Evolutionary conservation across 1,140 invertebrate species (phyloP), one percentile per base, ranked within the genome.

Genomic region (Drosophila nannoptera): DNA sequence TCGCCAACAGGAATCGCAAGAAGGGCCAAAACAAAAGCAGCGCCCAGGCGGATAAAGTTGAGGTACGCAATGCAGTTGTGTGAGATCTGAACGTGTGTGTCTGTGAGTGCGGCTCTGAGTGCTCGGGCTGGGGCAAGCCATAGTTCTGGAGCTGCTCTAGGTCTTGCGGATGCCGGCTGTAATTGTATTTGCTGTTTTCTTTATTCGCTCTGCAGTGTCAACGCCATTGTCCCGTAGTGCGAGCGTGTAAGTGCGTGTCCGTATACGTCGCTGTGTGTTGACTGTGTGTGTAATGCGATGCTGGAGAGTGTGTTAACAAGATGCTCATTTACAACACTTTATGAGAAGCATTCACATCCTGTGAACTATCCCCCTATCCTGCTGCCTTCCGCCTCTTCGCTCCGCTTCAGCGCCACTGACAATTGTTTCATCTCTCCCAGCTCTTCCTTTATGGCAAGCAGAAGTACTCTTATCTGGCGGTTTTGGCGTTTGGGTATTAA

Each of bases 321-420:
- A 76, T 48, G 78, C 68, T 78, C 72, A 83, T 84, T 83, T 75
- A 73, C 80, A 22, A 83, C 80, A 84, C 75, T 83, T 83, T 76
- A 75, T 65, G 78, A 70, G 72, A 55, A 60, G 66, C 68, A 64
- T 60, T 56, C 46, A 36, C 40, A 43, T 43, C 40, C 12, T 14
- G 40, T 4, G 5, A 42, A 12, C 40, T 12, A 14, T 7, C 12
- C 40, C 7, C 6, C 40, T 16, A 14, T 0, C 12, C 40, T 14
- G n/a, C 40, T 14, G n/a, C 11, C 40, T 9, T 11, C 38, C 38
- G n/a, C 9, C n/a, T 22, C 22, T 22, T 22, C 22, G 3, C 22
- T 22, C 14, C 16, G 9, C 16, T 9, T 29, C 4, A 9, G 11
- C 14, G 14, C 50, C 7, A 46, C 29, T 22, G 42, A 5, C 40